phyloP scores from a whole-genome alignment of 2,797 vertebrate genomes.

The Ambastaia sidthimunki region DNA sequence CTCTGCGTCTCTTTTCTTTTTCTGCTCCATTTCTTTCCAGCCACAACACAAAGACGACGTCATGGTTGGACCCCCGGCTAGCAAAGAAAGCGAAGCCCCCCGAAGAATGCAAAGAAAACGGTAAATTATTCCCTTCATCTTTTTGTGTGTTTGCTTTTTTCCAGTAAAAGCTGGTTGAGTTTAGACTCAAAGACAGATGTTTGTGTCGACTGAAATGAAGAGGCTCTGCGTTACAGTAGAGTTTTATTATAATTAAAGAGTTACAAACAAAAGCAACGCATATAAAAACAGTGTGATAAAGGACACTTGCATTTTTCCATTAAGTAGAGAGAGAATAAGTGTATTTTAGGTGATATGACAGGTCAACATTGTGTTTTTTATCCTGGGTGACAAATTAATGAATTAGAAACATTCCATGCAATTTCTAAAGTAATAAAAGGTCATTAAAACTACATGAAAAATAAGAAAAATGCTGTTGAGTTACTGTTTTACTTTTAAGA shows the following conservation, averaged over 20 bases:
- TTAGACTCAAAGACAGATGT: neutral
- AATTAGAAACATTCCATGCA: neutral
- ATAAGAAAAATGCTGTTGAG: neutral
- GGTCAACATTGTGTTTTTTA: neutral
- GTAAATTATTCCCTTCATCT: slow-evolving; percentile 78
- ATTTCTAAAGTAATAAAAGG: neutral
- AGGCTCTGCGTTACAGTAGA: neutral
- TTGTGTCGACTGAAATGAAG: slow-evolving; percentile 4
- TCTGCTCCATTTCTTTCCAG: slow-evolving; percentile 78
- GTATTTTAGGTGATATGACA: neutral
- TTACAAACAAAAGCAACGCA: neutral
- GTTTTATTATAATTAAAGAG: neutral
- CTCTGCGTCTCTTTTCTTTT: slow-evolving; percentile 64
- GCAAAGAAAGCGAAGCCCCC: slow-evolving; percentile 99
- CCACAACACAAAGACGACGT: slow-evolving; percentile 99
- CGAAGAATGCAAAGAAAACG: slow-evolving; percentile 98
- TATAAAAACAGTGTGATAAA: slow-evolving; percentile 1
- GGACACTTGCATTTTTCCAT: neutral
- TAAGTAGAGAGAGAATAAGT: neutral
- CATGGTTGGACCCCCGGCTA: slow-evolving; percentile 98
- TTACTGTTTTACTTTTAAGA: too few relatives aligned
- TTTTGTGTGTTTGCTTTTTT: slow-evolving; percentile 35
- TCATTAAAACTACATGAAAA: neutral
- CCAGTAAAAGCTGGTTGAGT: neutral
- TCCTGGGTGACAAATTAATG: neutral